A percentile compares a stretch with the other conserved stretches of the same genome.
Evolutionary conservation across 2,113 vertebrate genomes (phyloP).

Genomic region (Cricetomys ansorgei): DNA sequence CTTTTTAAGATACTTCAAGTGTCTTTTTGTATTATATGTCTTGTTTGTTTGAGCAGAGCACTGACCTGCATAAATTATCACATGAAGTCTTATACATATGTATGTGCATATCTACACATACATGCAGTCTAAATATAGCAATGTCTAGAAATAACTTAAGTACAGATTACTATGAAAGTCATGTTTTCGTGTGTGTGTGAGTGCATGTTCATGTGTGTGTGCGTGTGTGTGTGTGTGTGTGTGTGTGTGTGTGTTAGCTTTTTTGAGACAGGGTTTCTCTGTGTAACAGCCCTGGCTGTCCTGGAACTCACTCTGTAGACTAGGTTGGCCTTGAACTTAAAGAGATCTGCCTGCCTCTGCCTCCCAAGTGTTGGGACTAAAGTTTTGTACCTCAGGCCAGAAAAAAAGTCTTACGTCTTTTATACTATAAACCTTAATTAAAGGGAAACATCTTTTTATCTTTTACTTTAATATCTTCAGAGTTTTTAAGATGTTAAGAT

Average conservation of each 20-base stretch:
- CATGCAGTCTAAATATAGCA: not conserved
- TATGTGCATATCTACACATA: fast-evolving
- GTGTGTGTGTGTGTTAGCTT: too few species aligned
- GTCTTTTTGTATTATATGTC: not conserved
- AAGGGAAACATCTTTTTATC: not conserved
- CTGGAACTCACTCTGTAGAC: not conserved
- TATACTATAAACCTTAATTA: not conserved
- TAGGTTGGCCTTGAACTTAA: not conserved
- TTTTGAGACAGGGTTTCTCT: not conserved
- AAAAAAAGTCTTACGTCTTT: not conserved
- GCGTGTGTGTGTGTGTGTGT: too few species aligned
- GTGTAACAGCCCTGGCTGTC: not conserved
- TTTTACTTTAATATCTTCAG: not conserved
- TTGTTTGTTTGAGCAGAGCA: not conserved
- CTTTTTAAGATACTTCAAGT: not conserved
- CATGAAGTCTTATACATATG: too few species aligned
- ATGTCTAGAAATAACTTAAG: not conserved
- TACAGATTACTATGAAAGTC: not conserved
- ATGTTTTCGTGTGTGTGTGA: too few species aligned
- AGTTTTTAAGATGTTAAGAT: too few species aligned
- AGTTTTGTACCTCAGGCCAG: not conserved
- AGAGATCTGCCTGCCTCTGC: not conserved
- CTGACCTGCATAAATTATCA: not conserved
- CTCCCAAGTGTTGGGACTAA: not conserved
- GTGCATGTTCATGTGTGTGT: too few species aligned